Conservation (phyloP, 1,140 invertebrate species). For the Drosophila repleta region DNA sequence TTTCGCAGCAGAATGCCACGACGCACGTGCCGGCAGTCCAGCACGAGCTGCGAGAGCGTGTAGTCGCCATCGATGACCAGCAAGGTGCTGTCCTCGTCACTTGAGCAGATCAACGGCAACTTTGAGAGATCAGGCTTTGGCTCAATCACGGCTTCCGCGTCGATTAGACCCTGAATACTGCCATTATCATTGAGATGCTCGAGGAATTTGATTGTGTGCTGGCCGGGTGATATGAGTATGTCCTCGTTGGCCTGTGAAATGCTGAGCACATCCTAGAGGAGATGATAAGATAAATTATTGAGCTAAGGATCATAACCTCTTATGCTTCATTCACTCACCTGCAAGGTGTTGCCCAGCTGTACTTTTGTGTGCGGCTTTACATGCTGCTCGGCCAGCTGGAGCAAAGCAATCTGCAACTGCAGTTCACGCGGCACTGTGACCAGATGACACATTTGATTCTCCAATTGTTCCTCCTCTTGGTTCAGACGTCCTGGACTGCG, state of each 20-base stretch:
- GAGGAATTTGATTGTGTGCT: constrained; percentile 73
- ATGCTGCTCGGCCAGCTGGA: constrained; percentile 79
- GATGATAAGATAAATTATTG: neutral
- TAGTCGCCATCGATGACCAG: constrained; percentile 81
- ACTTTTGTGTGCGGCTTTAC: constrained; percentile 43
- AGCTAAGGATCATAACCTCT: neutral
- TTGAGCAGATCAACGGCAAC: constrained; percentile 75
- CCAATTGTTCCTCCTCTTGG: neutral
- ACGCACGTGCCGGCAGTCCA: constrained; percentile 82
- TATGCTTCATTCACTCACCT: constrained; percentile 29
- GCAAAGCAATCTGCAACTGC: constrained; percentile 84
- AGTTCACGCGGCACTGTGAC: constrained; percentile 85
- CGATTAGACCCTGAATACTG: constrained; percentile 51
- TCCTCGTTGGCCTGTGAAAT: constrained; percentile 71
- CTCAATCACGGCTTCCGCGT: constrained; percentile 18
- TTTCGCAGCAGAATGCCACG: constrained; percentile 82
- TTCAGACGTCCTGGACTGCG: constrained; percentile 47
- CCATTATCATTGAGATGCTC: constrained; percentile 71
- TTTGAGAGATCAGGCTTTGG: constrained; percentile 17
- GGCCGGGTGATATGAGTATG: constrained; percentile 68
- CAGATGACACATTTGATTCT: constrained; percentile 80
- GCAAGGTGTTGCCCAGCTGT: constrained; percentile 73
- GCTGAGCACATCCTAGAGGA: constrained; percentile 84
- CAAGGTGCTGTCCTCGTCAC: constrained; percentile 83
- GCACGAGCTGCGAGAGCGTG: constrained; percentile 82